Conservation (phyloP, 2,797 vertebrate genomes). For the Australoheros facetus region DNA sequence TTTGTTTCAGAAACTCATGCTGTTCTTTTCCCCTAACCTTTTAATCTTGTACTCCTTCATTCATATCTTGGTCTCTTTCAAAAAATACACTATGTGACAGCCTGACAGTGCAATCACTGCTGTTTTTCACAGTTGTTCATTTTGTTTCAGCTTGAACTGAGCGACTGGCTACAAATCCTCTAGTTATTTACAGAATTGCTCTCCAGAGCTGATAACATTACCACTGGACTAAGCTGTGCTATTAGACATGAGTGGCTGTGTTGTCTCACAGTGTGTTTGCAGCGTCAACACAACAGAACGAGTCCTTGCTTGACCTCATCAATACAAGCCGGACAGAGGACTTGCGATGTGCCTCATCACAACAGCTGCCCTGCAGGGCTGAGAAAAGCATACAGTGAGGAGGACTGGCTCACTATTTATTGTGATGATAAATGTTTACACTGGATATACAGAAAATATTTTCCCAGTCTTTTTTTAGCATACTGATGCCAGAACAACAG, state of each 20-base stretch:
- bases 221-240: constrained; percentile 33
- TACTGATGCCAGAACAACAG: constrained; percentile 12
- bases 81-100: not conserved
- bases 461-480: constrained; percentile 14
- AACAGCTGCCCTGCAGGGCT: not conserved
- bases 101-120: constrained; percentile 17
- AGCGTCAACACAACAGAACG: constrained; percentile 58
- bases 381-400: constrained; percentile 29
- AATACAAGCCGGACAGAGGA: constrained; percentile 34
- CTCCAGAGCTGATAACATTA: constrained; percentile 46
- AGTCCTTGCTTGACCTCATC: constrained; percentile 67
- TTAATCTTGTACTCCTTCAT: constrained; percentile 5
- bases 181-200: constrained; percentile 47
- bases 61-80: not conserved
- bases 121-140: constrained; percentile 38
- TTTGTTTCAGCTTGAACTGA: constrained; percentile 19
- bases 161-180: constrained; percentile 39
- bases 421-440: constrained; percentile 56
- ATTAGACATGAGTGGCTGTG: constrained; percentile 43
- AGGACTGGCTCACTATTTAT: constrained; percentile 38
- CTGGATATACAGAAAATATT: constrained; percentile 17
- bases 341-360: constrained; percentile 3
- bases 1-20: constrained; percentile 12
- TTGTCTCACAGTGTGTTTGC: constrained; percentile 51
- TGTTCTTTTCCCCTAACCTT: not conserved